Evolutionary conservation across 2,113 vertebrate genomes (phyloP), one percentile per base, ranked within the genome.

Genomic region (Accipiter cooperii): DNA sequence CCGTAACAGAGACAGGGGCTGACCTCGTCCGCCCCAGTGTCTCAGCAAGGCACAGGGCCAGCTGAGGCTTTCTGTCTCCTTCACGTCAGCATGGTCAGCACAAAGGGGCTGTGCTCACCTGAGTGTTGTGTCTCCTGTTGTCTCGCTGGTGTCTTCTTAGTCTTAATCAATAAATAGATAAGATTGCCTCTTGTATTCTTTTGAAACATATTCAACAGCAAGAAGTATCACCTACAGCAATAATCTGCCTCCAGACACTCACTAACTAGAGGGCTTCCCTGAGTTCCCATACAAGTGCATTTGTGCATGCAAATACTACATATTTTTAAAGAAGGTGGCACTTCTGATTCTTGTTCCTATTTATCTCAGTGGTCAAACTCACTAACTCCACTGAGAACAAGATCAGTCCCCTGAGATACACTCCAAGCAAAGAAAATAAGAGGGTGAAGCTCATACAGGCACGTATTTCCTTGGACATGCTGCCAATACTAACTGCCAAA

Each of bases 21-120:
- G 79, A 21, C n/a, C 65, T 47, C 8, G 4, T 17, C 65, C 1
- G 1, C 16, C 25, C 34, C 44, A 1, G 3, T 3, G 26, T 19
- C 36, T 44, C 49, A 73, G 61, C 8, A 2, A 38, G 36, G 49
- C 20, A 0, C 10, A 6, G 55, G 47, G 65, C 49, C 14, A 12
- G 55, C 55, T 21, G 13, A 64, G 44, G 33, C 31, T 55, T 69
- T 52, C 20, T 19, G 34, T 13, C 84, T 33, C 36, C 34, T 58
- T 22, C 49, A 3, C 42, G 5, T 6, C 1, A 0, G 40, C 52
- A 12, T 1, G 25, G 44, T 26, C 71, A 25, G 49, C 87, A 29
- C 70, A 21, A 10, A n/a, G 52, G 44, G 46, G 31, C 46, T 34
- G 26, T 40, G 58, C 71, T 47, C 64, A 40, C 33, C 52, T 34